phyloP scores from a whole-genome alignment of 2,113 vertebrate species.

The Columba livia region DNA sequence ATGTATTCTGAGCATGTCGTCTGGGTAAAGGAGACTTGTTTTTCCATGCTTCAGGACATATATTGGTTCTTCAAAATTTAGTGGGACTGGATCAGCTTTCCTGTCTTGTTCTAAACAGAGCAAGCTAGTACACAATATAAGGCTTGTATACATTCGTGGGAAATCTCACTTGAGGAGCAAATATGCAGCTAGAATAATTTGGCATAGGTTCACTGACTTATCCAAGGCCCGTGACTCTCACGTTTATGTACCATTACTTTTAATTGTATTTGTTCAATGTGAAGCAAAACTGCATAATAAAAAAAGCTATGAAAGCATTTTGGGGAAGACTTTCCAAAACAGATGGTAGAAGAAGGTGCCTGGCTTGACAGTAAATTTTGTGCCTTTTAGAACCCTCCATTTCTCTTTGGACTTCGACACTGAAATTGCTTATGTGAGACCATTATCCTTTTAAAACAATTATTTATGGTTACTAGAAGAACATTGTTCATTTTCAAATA shows the following conservation, averaged over 20 bases:
- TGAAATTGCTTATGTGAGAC: background rate
- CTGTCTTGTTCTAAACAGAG: background rate
- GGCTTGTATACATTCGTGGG: background rate
- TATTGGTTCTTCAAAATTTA: conserved; percentile 12
- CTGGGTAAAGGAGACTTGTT: background rate
- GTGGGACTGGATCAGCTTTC: background rate
- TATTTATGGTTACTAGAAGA: background rate
- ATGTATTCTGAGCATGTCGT: background rate
- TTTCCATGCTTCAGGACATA: background rate
- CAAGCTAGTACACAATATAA: background rate
- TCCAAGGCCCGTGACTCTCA: background rate
- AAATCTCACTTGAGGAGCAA: background rate
- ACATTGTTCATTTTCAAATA: background rate
- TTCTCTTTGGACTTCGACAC: background rate
- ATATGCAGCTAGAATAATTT: background rate
- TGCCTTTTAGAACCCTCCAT: background rate
- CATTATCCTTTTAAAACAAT: background rate
- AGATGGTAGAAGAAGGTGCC: background rate
- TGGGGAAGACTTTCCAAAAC: background rate
- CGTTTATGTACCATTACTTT: conserved; percentile 1
- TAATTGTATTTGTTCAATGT: background rate
- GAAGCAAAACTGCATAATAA: background rate
- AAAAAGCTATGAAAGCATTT: background rate
- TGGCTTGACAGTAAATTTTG: background rate
- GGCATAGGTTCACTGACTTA: background rate